phyloP scores from a whole-genome alignment of 92 coral and sea anemone species.

The Siderastrea siderea region DNA sequence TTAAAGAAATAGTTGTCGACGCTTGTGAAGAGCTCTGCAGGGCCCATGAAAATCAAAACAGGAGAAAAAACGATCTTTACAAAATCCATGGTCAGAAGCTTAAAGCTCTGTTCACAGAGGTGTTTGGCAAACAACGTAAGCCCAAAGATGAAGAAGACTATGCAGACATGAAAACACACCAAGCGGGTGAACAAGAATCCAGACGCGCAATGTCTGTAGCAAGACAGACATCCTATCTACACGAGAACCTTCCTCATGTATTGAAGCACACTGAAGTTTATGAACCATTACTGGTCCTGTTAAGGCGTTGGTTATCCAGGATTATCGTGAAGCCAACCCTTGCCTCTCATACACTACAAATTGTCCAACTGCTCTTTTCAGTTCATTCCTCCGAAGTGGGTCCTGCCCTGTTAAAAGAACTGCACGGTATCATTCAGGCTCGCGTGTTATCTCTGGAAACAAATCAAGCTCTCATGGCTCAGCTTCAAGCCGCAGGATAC shows the following conservation, averaged over 20 bases:
- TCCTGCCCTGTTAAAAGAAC: background rate
- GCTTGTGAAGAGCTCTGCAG: slow-evolving; percentile 48
- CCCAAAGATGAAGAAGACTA: background rate
- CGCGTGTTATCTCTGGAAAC: slow-evolving; percentile 43
- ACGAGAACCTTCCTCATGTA: slow-evolving; percentile 26
- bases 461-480: slow-evolving; percentile 70
- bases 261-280: background rate
- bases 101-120: slow-evolving; percentile 39
- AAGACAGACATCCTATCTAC: slow-evolving; percentile 18
- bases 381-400: background rate
- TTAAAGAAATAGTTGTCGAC: slow-evolving; percentile 38
- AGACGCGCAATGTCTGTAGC: background rate
- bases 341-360: background rate
- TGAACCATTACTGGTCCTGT: slow-evolving; percentile 10
- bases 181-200: background rate
- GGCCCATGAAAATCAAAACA: background rate
- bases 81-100: slow-evolving; percentile 45
- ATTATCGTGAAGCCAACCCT: slow-evolving; percentile 5
- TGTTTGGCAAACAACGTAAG: slow-evolving; percentile 31
- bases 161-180: background rate
- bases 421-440: slow-evolving; percentile 17
- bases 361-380: slow-evolving; percentile 26
- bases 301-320: slow-evolving; percentile 34
- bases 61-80: slow-evolving; percentile 36
- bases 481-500: slow-evolving; percentile 70